A percentile compares a stretch with the other conserved stretches of the same genome.
Evolutionary conservation across 2,113 vertebrate genomes (phyloP).

Genomic region (Numida meleagris): DNA sequence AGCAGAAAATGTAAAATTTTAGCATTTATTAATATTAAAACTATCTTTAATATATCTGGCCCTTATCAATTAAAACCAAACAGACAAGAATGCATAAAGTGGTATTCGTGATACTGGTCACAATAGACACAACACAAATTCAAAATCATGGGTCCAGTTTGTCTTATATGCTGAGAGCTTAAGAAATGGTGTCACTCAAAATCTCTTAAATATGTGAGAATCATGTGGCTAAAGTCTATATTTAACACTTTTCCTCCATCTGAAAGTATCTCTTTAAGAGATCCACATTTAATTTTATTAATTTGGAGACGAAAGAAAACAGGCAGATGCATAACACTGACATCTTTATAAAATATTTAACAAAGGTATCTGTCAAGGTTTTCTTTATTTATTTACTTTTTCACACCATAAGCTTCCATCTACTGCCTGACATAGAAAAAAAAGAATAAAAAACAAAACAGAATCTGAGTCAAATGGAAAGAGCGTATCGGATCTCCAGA

Average conservation of each 20-base stretch:
- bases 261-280: conserved; percentile 26
- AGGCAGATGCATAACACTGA: conserved; percentile 45
- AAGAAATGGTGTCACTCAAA: not conserved
- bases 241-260: not conserved
- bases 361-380: conserved; percentile 58
- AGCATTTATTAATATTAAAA: not conserved
- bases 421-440: conserved; percentile 21
- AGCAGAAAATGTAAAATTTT: not conserved
- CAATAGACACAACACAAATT: not conserved
- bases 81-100: not conserved
- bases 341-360: conserved; percentile 75
- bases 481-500: not conserved
- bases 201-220: not conserved
- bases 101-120: not conserved
- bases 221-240: not conserved
- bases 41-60: not conserved
- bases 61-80: not conserved
- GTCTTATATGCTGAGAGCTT: not conserved
- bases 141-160: not conserved
- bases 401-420: conserved; percentile 5
- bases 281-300: conserved; percentile 55
- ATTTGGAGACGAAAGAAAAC: conserved; percentile 61
- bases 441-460: not conserved
- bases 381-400: not conserved
- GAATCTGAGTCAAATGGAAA: not conserved